These are phyloP conservation scores for Dugesia japonica DNA, from an alignment of 2,888 invertebrate species.

Conservation along the genomic window DNA sequence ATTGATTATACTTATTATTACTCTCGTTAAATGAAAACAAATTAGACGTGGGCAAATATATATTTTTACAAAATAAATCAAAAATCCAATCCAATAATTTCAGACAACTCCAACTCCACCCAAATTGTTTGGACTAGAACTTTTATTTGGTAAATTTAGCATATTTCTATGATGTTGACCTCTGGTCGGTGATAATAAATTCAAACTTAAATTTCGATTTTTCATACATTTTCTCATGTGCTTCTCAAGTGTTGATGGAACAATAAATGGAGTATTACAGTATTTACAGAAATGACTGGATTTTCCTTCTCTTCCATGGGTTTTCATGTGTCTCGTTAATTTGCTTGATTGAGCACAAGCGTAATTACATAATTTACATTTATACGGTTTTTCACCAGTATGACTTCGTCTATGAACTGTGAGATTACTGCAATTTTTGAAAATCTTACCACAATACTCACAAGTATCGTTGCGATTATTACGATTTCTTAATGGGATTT, in stretches of 20 bases:
- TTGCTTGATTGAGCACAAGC: constrained; percentile 99
- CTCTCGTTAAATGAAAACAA: no score
- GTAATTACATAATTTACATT: constrained; percentile 91
- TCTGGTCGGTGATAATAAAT: neutral
- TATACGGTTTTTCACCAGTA: constrained; percentile 87
- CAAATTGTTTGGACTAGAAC: constrained; percentile 7
- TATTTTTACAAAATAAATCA: neutral
- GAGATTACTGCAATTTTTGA: constrained; percentile 67
- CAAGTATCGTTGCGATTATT: constrained; percentile 46
- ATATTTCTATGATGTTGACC: neutral
- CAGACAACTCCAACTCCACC: neutral
- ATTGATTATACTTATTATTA: no score
- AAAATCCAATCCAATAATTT: neutral
- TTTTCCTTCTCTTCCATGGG: constrained; percentile 87
- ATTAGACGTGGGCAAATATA: no score
- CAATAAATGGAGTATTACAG: constrained; percentile 99
- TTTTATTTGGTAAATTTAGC: neutral
- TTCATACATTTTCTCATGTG: constrained; percentile 98
- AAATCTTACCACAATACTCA: constrained; percentile 56
- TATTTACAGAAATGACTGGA: constrained; percentile 96
- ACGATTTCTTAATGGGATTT: neutral
- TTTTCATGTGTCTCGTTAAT: constrained; percentile 97
- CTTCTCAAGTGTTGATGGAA: constrained; percentile 94
- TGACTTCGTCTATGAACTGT: constrained; percentile 48
- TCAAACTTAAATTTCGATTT: constrained; percentile 37